A percentile compares a stretch with the other conserved stretches of the same genome.
Evolutionary conservation across 1,140 invertebrate species (phyloP).

Genomic region (Drosophila sulfurigaster): DNA sequence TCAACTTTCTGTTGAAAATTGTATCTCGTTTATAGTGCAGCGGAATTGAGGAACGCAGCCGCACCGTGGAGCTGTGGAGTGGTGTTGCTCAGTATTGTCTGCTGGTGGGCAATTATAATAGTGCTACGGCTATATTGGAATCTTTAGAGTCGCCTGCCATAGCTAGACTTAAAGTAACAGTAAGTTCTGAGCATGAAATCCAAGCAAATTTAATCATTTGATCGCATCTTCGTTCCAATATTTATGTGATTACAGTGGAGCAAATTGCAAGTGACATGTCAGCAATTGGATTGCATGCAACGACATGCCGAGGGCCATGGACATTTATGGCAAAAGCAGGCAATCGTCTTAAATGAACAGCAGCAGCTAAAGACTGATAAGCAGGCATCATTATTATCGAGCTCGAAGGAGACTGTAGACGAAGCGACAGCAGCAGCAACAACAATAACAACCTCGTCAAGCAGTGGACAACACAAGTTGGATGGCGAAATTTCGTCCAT

Average conservation of each 20-base stretch:
- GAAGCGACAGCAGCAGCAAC: not conserved
- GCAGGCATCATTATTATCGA: constrained; percentile 48
- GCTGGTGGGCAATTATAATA: constrained; percentile 74
- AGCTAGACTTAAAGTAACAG: constrained; percentile 79
- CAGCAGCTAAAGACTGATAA: constrained; percentile 65
- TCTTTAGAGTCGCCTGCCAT: constrained; percentile 80
- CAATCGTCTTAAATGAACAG: constrained; percentile 79
- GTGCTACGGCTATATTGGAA: constrained; percentile 82
- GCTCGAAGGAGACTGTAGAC: constrained; percentile 23
- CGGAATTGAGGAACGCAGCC: constrained; percentile 71
- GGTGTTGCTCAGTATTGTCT: constrained; percentile 75
- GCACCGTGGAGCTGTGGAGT: constrained; percentile 72
- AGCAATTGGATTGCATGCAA: constrained; percentile 84
- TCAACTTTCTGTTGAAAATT: not conserved
- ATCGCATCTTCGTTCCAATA: constrained; percentile 15
- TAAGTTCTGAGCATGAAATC: constrained; percentile 45
- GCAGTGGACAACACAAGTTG: constrained; percentile 12
- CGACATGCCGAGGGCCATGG: constrained; percentile 83
- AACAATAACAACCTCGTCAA: constrained; percentile 12
- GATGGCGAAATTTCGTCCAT: constrained; percentile 44
- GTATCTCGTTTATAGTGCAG: constrained; percentile 59
- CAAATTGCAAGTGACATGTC: constrained; percentile 81
- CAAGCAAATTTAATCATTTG: not conserved
- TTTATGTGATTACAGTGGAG: constrained; percentile 80
- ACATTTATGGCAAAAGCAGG: constrained; percentile 83